phyloP scores from a whole-genome alignment of 64 coral and sea anemone species.

The Montipora sp. region DNA sequence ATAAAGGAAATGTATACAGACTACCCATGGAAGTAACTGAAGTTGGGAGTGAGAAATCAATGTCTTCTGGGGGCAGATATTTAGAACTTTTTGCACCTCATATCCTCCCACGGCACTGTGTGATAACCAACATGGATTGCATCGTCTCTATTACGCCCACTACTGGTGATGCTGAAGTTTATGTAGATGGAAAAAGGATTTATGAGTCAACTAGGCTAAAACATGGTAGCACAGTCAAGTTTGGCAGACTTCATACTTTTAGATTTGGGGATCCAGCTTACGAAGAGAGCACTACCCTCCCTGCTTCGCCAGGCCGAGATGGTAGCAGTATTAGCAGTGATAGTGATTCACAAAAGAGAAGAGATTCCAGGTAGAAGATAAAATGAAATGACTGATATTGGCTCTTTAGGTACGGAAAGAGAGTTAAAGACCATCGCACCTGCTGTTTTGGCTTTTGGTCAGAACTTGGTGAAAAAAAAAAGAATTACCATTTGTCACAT shows the following conservation, averaged over 20 bases:
- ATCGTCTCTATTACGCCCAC: constrained; percentile 78
- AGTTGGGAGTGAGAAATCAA: constrained; percentile 88
- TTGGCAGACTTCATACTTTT: constrained; percentile 72
- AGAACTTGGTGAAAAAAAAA: too few relatives aligned
- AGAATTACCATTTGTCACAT: too few relatives aligned
- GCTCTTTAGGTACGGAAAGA: too few relatives aligned
- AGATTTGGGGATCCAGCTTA: constrained; percentile 82
- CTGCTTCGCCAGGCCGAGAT: constrained; percentile 64
- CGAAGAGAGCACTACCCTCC: constrained; percentile 48
- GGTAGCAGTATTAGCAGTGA: constrained; percentile 64
- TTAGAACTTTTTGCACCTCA: constrained; percentile 69
- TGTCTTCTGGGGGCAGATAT: constrained; percentile 72
- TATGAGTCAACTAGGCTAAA: constrained; percentile 79
- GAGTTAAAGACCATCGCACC: too few relatives aligned
- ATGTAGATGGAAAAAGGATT: constrained; percentile 78
- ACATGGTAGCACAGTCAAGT: constrained; percentile 76
- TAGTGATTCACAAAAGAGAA: constrained; percentile 39
- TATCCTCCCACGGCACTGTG: constrained; percentile 86
- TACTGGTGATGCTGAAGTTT: constrained; percentile 78
- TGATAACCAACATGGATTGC: constrained; percentile 88
- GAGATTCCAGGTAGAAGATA: constrained; percentile 1
- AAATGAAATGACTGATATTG: too few relatives aligned
- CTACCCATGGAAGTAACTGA: constrained; percentile 92
- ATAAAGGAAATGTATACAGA: constrained; percentile 55
- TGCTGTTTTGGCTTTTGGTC: too few relatives aligned